Base-by-base conservation (phyloP, 2,113 vertebrate species). In the Apodemus sylvaticus region DNA sequence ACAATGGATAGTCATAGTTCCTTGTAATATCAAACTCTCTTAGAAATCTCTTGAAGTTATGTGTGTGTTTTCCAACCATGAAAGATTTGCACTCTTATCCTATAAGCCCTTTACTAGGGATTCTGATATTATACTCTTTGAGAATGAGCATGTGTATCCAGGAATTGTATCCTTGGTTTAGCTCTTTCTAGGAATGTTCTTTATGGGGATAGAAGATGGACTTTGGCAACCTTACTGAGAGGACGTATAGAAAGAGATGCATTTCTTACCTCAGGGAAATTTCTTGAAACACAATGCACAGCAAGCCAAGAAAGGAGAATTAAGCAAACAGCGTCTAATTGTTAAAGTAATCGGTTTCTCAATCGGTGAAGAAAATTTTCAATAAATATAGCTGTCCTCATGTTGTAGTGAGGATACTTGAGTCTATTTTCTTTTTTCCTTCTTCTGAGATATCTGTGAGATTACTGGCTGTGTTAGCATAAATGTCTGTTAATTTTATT, bases 331-430 rank as follows among this genome's bases (percentile, higher is more conserved):
- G 1, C 71, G 11, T 66, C 8, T 39, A 85, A 55, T 55, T 45
- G 26, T 78, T 96, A 62, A 86, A 91, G 7, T 48, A 42, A 95
- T 60, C 55, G 55, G 58, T 89, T 93, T 93, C 45, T 85, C 12
- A 93, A n/a, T 83, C 78, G 90, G 7, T 87, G 8, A 5, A 76
- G 53, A 86, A 78, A 12, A 45, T 36, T 53, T 83, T 64, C 51
- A 87, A 34, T 73, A 86, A 91, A 86, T 83, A n/a, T 81, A 79
- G 48, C 34, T 88, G 13, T 60, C 12, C 12, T 91, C 34, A 62
- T 2, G 68, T 79, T 85, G 26, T 11, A 45, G 4, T 77, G 48
- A 77, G 12, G 29, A 34, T 64, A 77, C 70, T 77, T 88, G 29
- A 95, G 64, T 92, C n/a, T 78, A 92, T 19, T 78, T 74, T 87